Percentiles rank a stretch among this genome's conserved stretches.
Conservation (phyloP, 2,888 invertebrate genomes). For the Macaria liturata region DNA sequence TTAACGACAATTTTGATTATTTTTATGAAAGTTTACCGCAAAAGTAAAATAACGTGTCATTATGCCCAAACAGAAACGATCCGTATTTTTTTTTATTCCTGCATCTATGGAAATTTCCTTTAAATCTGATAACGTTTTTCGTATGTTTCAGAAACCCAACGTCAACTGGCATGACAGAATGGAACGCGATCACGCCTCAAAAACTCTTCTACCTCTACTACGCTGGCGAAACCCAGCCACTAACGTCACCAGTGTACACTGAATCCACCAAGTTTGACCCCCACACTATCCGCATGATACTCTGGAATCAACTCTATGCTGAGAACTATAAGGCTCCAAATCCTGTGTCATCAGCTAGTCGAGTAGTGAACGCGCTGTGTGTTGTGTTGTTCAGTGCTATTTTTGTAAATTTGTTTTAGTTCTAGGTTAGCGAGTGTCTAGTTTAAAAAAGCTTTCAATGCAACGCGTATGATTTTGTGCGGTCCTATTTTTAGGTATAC, state of each 20-base stretch:
- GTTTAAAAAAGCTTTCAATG: conserved; percentile 2
- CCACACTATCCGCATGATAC: conserved; percentile 46
- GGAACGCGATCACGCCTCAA: conserved; percentile 42
- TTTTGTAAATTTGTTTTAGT: conserved; percentile 40
- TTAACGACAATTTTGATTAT: no score
- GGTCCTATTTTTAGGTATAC: not conserved
- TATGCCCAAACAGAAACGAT: no score
- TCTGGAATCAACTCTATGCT: conserved; percentile 51
- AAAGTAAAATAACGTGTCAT: no score
- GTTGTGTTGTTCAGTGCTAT: conserved; percentile 41
- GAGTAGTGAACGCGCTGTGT: conserved; percentile 33
- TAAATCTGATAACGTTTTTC: not conserved
- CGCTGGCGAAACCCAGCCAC: conserved; percentile 37
- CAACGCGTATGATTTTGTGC: conserved; percentile 1
- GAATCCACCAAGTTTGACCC: conserved; percentile 45
- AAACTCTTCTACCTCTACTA: conserved; percentile 44
- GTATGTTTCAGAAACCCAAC: conserved; percentile 23
- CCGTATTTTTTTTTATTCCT: not conserved
- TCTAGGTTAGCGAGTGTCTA: conserved; percentile 31
- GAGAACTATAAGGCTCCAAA: conserved; percentile 49
- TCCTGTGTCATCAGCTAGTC: conserved; percentile 39
- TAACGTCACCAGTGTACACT: conserved; percentile 2
- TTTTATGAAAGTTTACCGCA: no score
- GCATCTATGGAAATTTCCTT: no score
- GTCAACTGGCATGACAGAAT: conserved; percentile 24